phyloP scores from a whole-genome alignment of 2,888 invertebrate species.

The Rhodophaea formosa region DNA sequence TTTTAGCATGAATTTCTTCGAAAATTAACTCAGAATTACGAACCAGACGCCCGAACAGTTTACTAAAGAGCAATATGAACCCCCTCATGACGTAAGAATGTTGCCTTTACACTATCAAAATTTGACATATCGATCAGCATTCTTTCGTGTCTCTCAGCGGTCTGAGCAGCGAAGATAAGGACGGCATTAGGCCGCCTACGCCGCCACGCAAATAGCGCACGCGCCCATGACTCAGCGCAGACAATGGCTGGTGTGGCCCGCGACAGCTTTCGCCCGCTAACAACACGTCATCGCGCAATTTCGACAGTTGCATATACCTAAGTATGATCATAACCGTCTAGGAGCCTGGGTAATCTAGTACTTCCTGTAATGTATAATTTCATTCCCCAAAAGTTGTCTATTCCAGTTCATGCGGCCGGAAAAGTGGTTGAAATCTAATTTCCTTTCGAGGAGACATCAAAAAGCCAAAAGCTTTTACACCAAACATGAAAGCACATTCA shows the following conservation, averaged over 20 bases:
- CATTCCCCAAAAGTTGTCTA: background rate
- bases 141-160: slow-evolving; percentile 47
- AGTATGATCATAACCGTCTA: background rate
- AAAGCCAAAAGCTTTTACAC: no score
- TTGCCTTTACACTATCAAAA: slow-evolving; percentile 9
- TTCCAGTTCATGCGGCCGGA: no score
- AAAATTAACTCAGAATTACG: no score
- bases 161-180: slow-evolving; percentile 51
- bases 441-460: no score
- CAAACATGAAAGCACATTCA: no score
- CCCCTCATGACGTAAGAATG: background rate
- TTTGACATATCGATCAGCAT: slow-evolving; percentile 24
- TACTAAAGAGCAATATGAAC: no score
- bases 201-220: slow-evolving; percentile 69
- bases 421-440: no score
- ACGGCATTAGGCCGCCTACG: slow-evolving; percentile 57
- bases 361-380: background rate
- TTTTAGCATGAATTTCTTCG: no score
- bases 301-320: background rate
- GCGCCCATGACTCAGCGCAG: slow-evolving; percentile 71
- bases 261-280: slow-evolving; percentile 59
- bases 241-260: slow-evolving; percentile 65
- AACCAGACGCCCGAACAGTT: no score
- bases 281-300: slow-evolving; percentile 38
- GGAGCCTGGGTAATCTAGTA: background rate